Percentiles rank a stretch among this genome's conserved stretches.
Evolutionary conservation across 2,888 invertebrate species (phyloP).

Genomic region (Metacarcinus magister): DNA sequence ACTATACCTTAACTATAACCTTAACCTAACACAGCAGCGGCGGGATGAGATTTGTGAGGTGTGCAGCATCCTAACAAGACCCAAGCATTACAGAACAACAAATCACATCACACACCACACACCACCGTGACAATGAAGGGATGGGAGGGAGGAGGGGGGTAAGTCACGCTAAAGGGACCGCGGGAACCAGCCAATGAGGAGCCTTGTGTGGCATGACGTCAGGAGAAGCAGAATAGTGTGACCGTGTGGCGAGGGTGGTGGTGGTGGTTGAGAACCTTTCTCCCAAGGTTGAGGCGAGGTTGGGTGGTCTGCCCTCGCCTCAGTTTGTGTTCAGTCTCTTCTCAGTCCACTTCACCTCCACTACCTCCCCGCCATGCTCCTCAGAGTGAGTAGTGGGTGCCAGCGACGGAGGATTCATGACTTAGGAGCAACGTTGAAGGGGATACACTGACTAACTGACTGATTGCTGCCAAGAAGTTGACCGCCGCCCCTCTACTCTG

Average conservation of each 20-base stretch:
- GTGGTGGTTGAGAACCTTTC: not conserved
- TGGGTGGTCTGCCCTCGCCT: not conserved
- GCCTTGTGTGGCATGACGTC: not conserved
- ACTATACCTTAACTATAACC: too few species aligned
- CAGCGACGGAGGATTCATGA: not conserved
- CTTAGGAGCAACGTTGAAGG: not conserved
- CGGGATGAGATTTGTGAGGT: not conserved
- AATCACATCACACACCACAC: not conserved
- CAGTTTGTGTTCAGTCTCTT: not conserved
- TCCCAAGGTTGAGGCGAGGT: not conserved
- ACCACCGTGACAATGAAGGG: not conserved
- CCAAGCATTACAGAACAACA: not conserved
- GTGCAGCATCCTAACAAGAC: not conserved
- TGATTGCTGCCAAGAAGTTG: too few species aligned
- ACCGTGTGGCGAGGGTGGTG: constrained; percentile 26
- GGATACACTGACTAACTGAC: not conserved
- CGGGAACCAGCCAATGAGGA: not conserved
- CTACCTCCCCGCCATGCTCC: not conserved
- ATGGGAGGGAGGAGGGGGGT: not conserved
- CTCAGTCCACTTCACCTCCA: not conserved
- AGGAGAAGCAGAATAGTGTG: not conserved
- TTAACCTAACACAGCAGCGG: too few species aligned
- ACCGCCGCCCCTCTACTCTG: too few species aligned
- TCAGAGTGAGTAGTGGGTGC: constrained; percentile 16
- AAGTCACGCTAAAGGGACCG: not conserved